Percentiles rank a stretch among this genome's conserved stretches.
Evolutionary conservation across 2,113 vertebrate genomes (phyloP).

Genomic region (Corydoras sp.): DNA sequence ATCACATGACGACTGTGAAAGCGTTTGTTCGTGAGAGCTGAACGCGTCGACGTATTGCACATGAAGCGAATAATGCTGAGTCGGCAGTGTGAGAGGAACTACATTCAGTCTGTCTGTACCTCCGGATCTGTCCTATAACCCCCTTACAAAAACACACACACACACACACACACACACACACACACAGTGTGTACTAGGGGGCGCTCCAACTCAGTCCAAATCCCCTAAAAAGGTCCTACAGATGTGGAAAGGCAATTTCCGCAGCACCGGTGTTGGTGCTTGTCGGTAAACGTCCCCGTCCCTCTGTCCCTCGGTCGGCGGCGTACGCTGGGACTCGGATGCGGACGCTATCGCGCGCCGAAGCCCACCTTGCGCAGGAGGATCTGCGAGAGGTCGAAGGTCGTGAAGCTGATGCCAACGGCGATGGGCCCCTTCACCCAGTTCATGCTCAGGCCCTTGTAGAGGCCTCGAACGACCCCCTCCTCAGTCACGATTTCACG

Average conservation of each 20-base stretch:
- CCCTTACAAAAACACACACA: background rate
- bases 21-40: background rate
- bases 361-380: constrained; percentile 71
- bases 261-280: background rate
- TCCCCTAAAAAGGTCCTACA: background rate
- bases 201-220: background rate
- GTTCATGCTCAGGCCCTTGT: constrained; percentile 99
- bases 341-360: constrained; percentile 46
- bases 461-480: constrained; percentile 80
- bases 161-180: background rate
- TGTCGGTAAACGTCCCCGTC: constrained; percentile 1
- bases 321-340: background rate
- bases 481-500: constrained; percentile 78
- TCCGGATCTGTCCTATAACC: background rate
- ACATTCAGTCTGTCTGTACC: constrained; percentile 9
- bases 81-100: constrained; percentile 5
- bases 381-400: constrained; percentile 93
- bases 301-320: constrained; percentile 9
- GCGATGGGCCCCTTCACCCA: constrained; percentile 97
- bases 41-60: background rate
- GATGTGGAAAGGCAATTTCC: background rate
- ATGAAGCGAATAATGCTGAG: background rate
- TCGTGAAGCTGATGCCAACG: constrained; percentile 96
- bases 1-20: too few species aligned
- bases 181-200: constrained; percentile 35